phyloP scores from a whole-genome alignment of 2,888 invertebrate genomes.

The Chaetogeoica ovagalla region DNA sequence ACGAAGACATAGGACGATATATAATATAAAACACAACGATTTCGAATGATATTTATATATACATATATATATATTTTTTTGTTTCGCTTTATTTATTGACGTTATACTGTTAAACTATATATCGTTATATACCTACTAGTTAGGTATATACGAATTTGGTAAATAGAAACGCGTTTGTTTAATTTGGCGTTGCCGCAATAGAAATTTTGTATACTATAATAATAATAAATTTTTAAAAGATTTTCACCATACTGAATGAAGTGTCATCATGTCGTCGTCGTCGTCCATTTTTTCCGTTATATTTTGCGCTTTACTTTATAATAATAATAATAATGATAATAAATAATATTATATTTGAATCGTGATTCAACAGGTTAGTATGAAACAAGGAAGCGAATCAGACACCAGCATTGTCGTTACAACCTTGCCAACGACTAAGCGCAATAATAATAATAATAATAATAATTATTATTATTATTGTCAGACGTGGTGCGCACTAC shows the following conservation, averaged over 20 bases:
- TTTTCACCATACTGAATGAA: background rate
- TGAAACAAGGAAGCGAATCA: conserved; percentile 40
- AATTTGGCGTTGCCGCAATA: background rate
- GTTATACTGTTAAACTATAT: no score
- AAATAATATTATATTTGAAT: conserved; percentile 39
- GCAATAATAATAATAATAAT: conserved; percentile 25
- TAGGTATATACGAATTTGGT: background rate
- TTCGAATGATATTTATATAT: no score
- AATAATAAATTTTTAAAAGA: background rate
- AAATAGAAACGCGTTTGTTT: conserved; percentile 1
- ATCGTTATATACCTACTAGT: no score
- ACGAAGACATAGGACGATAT: no score
- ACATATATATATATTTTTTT: no score
- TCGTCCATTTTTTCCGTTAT: background rate
- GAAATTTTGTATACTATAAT: conserved; percentile 1
- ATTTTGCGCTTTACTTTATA: conserved; percentile 3
- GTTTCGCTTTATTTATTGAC: no score
- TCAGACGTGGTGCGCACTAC: background rate
- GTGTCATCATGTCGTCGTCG: background rate
- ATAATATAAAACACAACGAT: no score
- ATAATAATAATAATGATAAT: background rate
- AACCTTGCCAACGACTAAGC: conserved; percentile 40
- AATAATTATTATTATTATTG: no score
- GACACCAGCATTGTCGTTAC: conserved; percentile 27
- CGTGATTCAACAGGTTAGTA: conserved; percentile 30